Base-by-base conservation (phyloP, 2,888 invertebrate genomes). In the Sarcophaga subvicina region DNA sequence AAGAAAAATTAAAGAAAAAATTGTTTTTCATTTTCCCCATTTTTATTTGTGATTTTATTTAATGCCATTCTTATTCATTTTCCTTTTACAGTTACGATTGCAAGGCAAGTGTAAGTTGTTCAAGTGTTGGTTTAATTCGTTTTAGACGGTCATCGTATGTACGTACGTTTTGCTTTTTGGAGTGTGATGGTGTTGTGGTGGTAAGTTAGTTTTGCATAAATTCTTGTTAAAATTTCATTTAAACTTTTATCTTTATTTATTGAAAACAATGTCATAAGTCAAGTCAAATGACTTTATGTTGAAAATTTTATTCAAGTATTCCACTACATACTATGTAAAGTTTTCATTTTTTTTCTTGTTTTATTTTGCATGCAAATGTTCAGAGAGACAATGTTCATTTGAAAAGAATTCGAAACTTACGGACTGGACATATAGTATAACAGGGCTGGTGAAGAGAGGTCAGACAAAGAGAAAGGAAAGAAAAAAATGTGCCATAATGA, bases 201-300 rank as follows among this genome's bases (percentile, higher is more conserved):
- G 49, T 17, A 11, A 5, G 10, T 64, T 25, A 64, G 25, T 78
- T 83, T 77, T 71, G 45, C 70, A 78, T 87, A 84, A 87, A 87
- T 87, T 87, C 84, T 79, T 87, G 81, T 87, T 87, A 87, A 87
- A 87, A 84, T 81, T 84, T 87, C 81, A 84, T 83, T 86, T 77
- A 77, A 86, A 86, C 77, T 80, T 84, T 87, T 87, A 79, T 82
- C 37, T 64, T 82, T 81, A 84, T 87, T 82, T 84, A 87, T 87
- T 82, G 81, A 87, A 71, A 79, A 84, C 67, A 87, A 80, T 84
- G 87, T 87, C 81, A 87, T 84, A 87, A 87, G 87, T 82, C 81
- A 84, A 82, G 87, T 82, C 81, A 84, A 81, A 75, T 79, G 81
- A 67, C 78, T 81, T 80, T 80, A 60, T 81, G 67, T 69, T 47